phyloP scores from a whole-genome alignment of 2,113 vertebrate species.

The human (Homo sapiens) region GRCh38 chr15:56052501-56053000 shows the following conservation, averaged over 20 bases:
- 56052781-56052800: neutral
- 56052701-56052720: neutral
- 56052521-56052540: neutral
- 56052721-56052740: neutral
- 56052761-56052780: neutral
- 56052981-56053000: conserved; percentile 12
- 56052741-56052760: neutral
- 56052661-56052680: neutral
- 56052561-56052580: neutral
- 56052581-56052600: neutral
- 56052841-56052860: neutral
- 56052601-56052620: neutral
- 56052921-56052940: neutral
- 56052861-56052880: neutral
- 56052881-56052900: neutral
- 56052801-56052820: neutral
- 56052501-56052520: neutral
- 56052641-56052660: neutral
- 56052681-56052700: neutral
- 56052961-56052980: conserved; percentile 66
- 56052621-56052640: neutral
- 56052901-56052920: neutral
- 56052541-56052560: neutral
- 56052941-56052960: conserved; percentile 34
- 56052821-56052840: neutral